Evolutionary conservation across 1,140 invertebrate genomes (phyloP).

Genomic region (Zophobas atratus): DNA sequence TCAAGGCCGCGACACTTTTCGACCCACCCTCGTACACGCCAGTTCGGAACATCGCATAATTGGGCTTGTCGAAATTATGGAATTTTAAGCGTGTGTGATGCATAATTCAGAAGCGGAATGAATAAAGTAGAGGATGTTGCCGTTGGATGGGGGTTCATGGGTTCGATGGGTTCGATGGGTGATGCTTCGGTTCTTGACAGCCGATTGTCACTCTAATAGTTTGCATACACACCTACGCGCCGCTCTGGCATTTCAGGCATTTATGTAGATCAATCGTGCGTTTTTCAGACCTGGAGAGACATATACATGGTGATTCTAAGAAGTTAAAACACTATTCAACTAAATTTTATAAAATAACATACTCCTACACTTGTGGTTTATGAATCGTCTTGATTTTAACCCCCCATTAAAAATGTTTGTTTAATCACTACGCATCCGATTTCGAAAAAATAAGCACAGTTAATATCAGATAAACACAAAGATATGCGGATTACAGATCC

Average conservation of each 20-base stretch:
- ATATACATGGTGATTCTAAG: not conserved
- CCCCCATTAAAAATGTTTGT: too few relatives aligned
- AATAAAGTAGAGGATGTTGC: not conserved
- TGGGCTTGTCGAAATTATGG: slow-evolving; percentile 19
- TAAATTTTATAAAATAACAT: too few relatives aligned
- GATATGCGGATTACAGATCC: too few relatives aligned
- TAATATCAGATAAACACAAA: too few relatives aligned
- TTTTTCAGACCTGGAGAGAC: slow-evolving; percentile 9
- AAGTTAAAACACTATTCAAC: not conserved
- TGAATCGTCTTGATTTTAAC: too few relatives aligned
- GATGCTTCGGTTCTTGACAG: not conserved
- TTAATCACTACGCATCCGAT: too few relatives aligned
- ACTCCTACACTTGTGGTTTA: too few relatives aligned
- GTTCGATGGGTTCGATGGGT: not conserved
- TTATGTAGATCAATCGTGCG: slow-evolving; percentile 45
- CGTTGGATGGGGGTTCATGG: not conserved
- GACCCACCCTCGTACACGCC: not conserved
- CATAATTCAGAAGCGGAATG: slow-evolving; percentile 9
- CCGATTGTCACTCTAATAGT: slow-evolving; percentile 30
- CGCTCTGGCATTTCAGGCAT: slow-evolving; percentile 47
- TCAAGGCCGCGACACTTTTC: not conserved
- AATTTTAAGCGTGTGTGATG: slow-evolving; percentile 22
- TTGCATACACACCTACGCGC: slow-evolving; percentile 51
- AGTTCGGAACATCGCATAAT: not conserved
- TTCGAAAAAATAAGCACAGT: too few relatives aligned